Percentiles rank a stretch among this genome's conserved stretches.
phyloP scores from a whole-genome alignment of 2,888 invertebrate species.

The Merodon equestris region DNA sequence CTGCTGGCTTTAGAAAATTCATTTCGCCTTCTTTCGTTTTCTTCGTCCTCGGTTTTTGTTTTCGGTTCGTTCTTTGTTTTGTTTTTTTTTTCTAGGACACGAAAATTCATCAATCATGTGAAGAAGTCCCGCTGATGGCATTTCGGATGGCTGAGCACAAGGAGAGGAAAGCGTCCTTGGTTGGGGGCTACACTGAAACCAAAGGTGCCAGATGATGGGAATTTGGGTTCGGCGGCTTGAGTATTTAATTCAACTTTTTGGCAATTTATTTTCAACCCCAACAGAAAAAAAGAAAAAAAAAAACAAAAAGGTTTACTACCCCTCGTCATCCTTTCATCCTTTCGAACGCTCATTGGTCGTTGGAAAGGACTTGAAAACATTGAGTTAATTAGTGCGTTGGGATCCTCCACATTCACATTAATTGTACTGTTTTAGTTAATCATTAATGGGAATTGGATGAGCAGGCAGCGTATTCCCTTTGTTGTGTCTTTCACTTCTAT shows the following conservation, averaged over 20 bases:
- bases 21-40: neutral
- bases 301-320: no score
- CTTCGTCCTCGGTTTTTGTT: no score
- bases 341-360: no score
- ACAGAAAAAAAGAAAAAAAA: no score
- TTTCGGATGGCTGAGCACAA: constrained; percentile 8
- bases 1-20: constrained; percentile 19
- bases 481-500: neutral
- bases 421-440: constrained; percentile 31
- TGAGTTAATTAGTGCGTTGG: constrained; percentile 51
- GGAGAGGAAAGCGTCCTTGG: constrained; percentile 3
- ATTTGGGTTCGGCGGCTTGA: constrained; percentile 7
- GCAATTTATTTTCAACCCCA: constrained; percentile 2
- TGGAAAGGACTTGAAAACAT: constrained; percentile 1
- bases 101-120: constrained; percentile 61
- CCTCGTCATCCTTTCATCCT: no score
- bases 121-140: constrained; percentile 44
- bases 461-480: constrained; percentile 1
- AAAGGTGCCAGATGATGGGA: constrained; percentile 23
- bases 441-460: constrained; percentile 15
- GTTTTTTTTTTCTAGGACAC: constrained; percentile 26
- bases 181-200: neutral
- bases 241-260: constrained; percentile 29
- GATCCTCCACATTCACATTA: constrained; percentile 23
- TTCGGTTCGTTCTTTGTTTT: constrained; percentile 2